Percentiles rank a stretch among this genome's conserved stretches.
phyloP scores from a whole-genome alignment of 2,888 invertebrate species.

The Drosophila yooni region DNA sequence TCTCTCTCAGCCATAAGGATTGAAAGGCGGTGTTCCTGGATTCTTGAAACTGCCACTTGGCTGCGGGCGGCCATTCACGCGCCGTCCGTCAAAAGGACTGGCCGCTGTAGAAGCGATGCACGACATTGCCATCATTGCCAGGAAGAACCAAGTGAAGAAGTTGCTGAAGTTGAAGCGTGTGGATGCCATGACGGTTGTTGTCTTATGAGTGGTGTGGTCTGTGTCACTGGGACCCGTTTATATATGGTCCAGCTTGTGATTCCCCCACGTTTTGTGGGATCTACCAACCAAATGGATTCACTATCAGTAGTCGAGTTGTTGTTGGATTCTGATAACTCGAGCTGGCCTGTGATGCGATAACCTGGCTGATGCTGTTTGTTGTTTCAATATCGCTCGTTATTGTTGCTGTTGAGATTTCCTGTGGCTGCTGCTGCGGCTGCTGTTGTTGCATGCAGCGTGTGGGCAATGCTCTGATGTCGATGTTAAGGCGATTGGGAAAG shows the following conservation, averaged over 20 bases:
- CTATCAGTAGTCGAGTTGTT: conserved; percentile 31
- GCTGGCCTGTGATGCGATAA: conserved; percentile 34
- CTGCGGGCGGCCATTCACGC: conserved; percentile 25
- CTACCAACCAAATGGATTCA: conserved; percentile 36
- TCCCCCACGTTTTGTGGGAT: conserved; percentile 22
- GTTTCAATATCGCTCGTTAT: conserved; percentile 18
- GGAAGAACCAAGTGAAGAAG: conserved; percentile 41
- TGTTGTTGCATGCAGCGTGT: conserved; percentile 17
- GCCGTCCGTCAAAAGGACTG: conserved; percentile 53
- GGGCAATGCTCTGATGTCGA: conserved; percentile 46
- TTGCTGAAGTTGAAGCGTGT: conserved; percentile 32
- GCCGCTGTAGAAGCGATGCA: conserved; percentile 28
- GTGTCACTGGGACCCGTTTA: neutral
- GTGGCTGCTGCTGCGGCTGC: neutral
- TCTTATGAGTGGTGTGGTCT: conserved; percentile 11
- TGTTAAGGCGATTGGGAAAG: conserved; percentile 62
- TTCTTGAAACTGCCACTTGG: conserved; percentile 8
- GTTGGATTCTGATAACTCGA: conserved; percentile 23
- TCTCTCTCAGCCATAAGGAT: conserved; percentile 55
- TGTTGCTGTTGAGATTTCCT: conserved; percentile 30
- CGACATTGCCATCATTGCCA: conserved; percentile 25
- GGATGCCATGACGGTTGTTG: conserved; percentile 37
- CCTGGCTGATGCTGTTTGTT: conserved; percentile 29
- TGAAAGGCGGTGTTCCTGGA: conserved; percentile 64
- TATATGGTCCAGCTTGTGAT: conserved; percentile 40